Conservation (phyloP, 2,113 vertebrate species). For the Nothocercus nigrocapillus region DNA sequence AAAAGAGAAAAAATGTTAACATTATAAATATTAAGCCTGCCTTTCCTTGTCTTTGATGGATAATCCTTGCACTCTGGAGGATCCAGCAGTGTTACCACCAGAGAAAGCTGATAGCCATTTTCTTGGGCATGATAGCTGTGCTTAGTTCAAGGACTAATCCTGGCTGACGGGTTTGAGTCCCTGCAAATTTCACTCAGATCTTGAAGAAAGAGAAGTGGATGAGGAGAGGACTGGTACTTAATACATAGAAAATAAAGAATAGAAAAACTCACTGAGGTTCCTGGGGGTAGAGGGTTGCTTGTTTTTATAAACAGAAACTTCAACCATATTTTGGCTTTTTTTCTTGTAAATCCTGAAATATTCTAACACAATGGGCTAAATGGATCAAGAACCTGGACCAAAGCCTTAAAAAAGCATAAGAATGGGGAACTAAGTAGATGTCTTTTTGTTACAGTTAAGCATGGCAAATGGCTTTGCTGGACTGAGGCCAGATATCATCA, state of each 20-base stretch:
- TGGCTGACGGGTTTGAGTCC: neutral
- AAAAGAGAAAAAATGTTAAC: neutral
- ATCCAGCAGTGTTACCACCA: neutral
- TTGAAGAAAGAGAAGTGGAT: neutral
- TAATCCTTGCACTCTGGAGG: rapidly evolving
- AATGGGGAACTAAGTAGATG: neutral
- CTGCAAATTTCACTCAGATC: neutral
- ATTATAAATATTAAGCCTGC: neutral
- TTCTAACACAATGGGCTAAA: neutral
- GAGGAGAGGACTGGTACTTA: neutral
- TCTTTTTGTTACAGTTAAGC: neutral
- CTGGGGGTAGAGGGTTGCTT: rapidly evolving
- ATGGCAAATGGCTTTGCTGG: neutral
- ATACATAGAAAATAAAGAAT: neutral
- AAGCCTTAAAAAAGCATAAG: neutral
- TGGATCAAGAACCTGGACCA: neutral
- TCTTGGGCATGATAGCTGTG: neutral
- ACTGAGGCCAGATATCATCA: neutral
- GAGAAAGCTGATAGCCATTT: neutral
- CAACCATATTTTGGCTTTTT: neutral
- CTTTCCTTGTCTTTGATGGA: neutral
- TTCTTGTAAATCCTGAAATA: neutral
- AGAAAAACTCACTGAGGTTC: neutral
- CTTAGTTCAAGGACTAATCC: neutral
- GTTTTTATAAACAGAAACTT: neutral